These are phyloP conservation scores for Myotis pilosus DNA, from an alignment of 2,797 vertebrate species.

Conservation along the genomic window DNA sequence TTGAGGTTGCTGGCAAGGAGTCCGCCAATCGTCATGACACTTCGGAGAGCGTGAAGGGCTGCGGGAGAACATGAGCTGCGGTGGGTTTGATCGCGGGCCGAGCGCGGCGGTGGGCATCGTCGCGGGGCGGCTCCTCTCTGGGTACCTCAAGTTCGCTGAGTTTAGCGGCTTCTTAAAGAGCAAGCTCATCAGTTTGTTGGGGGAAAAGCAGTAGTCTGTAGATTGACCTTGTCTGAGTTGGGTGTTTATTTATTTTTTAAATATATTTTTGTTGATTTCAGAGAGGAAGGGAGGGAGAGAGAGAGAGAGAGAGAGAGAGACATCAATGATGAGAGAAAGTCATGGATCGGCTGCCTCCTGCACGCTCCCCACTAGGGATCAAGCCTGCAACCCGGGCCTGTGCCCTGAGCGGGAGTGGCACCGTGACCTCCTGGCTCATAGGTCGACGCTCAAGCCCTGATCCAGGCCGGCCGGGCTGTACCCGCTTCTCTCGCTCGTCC, in stretches of 20 bases:
- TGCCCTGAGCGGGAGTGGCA: too few species aligned
- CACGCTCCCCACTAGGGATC: too few species aligned
- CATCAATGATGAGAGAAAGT: too few species aligned
- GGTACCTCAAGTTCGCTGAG: accelerated
- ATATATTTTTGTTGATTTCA: too few species aligned
- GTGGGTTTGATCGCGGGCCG: accelerated
- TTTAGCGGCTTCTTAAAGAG: not conserved
- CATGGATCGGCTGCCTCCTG: too few species aligned
- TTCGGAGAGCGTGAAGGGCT: accelerated
- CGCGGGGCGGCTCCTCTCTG: accelerated
- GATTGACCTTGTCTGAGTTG: accelerated
- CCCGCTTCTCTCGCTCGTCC: too few species aligned
- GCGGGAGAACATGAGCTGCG: accelerated
- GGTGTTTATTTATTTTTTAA: not conserved
- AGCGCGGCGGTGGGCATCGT: accelerated
- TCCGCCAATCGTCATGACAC: not conserved
- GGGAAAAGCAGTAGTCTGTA: accelerated
- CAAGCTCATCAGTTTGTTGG: accelerated
- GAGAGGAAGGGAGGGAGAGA: too few species aligned
- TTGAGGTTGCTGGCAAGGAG: not conserved
- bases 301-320: too few species aligned
- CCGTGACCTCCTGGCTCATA: too few species aligned
- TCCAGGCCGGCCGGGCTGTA: too few species aligned
- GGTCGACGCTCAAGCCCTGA: too few species aligned
- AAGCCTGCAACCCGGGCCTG: too few species aligned